Evolutionary conservation across 2,797 vertebrate species (phyloP).

Genomic region (Lepilemur septentrionalis): DNA sequence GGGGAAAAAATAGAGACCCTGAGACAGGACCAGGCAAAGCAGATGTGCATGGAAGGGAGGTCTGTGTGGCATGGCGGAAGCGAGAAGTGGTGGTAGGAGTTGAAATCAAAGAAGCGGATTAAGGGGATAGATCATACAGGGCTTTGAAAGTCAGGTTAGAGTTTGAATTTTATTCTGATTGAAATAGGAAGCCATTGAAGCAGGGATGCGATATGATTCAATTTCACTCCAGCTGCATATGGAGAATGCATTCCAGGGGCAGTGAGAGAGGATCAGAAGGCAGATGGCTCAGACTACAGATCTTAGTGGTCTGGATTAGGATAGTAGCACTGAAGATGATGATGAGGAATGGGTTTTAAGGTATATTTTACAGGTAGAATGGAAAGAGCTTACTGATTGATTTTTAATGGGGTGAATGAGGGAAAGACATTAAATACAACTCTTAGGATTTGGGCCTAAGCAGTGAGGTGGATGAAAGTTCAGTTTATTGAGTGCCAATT

Average conservation of each 20-base stretch:
- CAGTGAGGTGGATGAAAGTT: background rate
- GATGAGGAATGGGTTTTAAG: background rate
- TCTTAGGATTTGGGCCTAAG: background rate
- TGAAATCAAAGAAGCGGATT: background rate
- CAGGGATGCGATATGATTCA: background rate
- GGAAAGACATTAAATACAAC: background rate
- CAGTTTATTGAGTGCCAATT: background rate
- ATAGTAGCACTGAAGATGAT: background rate
- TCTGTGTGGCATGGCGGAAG: background rate
- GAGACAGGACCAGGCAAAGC: background rate
- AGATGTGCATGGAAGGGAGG: background rate
- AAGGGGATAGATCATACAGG: background rate
- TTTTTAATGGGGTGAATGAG: background rate
- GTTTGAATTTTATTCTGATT: constrained; percentile 20
- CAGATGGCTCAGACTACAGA: background rate
- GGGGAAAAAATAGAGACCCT: background rate
- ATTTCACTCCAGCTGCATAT: background rate
- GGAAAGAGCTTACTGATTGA: background rate
- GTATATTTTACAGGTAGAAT: background rate
- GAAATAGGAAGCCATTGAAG: background rate
- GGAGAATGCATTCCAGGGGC: background rate
- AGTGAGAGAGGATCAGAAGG: background rate
- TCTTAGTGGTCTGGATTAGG: background rate
- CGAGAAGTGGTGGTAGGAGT: background rate
- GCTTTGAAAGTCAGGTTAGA: background rate